Conservation (phyloP, 1,140 invertebrate genomes). For the Drosophila elegans region DNA sequence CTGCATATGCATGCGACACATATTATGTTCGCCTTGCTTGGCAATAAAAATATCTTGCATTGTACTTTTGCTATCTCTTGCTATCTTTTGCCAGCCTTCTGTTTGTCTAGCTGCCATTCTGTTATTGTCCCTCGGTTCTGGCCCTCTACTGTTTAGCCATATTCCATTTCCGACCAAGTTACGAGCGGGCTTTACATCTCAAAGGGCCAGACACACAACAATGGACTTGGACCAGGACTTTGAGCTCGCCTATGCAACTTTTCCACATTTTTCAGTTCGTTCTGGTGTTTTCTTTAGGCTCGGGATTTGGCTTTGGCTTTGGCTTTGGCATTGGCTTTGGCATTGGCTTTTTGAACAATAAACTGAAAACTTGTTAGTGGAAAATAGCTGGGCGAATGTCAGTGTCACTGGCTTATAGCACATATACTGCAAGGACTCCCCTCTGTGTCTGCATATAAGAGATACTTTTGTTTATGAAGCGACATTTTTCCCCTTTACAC, state of each 20-base stretch:
- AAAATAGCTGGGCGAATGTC: conserved; percentile 53
- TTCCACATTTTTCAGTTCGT: conserved; percentile 36
- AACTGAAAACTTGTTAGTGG: conserved; percentile 71
- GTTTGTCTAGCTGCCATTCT: conserved; percentile 39
- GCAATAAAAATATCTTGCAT: conserved; percentile 81
- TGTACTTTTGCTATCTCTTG: conserved; percentile 74
- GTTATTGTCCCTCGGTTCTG: conserved; percentile 25
- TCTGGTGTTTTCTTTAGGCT: conserved; percentile 55
- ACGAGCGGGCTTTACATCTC: conserved; percentile 57
- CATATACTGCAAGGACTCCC: conserved; percentile 46
- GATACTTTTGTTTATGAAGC: conserved; percentile 27
- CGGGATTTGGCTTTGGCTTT: conserved; percentile 58
- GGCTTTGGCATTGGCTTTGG: conserved; percentile 62
- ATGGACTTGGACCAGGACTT: conserved; percentile 65
- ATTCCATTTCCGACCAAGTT: conserved; percentile 65
- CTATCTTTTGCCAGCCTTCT: conserved; percentile 56
- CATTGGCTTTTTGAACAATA: conserved; percentile 62
- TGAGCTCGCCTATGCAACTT: conserved; percentile 68
- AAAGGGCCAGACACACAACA: conserved; percentile 54
- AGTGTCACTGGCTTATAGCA: conserved; percentile 53
- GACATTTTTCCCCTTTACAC: conserved; percentile 20
- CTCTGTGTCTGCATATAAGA: conserved; percentile 9
- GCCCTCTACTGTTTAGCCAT: conserved; percentile 47
- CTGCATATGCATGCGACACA: conserved; percentile 77
- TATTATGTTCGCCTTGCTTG: conserved; percentile 74